phyloP scores from a whole-genome alignment of 2,797 vertebrate species.

The Gymnothorax reevesii region DNA sequence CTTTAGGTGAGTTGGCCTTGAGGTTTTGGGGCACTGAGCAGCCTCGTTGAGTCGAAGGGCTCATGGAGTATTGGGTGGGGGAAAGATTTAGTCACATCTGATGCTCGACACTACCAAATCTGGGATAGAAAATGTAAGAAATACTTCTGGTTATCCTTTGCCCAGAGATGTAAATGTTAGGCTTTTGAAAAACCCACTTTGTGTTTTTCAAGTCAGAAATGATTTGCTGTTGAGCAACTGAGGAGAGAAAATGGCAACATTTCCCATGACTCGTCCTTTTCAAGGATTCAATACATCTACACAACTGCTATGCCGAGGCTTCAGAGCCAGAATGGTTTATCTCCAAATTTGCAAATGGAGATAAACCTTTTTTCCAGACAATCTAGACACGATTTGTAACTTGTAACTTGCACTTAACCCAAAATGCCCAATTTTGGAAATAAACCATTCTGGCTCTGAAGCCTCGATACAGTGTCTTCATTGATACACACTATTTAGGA shows the following conservation, averaged over 20 bases:
- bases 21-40: not conserved
- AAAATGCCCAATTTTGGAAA: too few species aligned
- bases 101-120: not conserved
- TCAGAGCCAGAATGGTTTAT: too few species aligned
- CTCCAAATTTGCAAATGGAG: too few species aligned
- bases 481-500: too few species aligned
- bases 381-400: too few species aligned
- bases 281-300: too few species aligned
- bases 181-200: slow-evolving; percentile 32
- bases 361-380: too few species aligned
- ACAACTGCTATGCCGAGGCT: too few species aligned
- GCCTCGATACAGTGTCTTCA: too few species aligned
- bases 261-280: too few species aligned
- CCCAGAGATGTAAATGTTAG: slow-evolving; percentile 42
- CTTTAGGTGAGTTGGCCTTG: not conserved
- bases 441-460: too few species aligned
- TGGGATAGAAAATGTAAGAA: not conserved
- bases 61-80: not conserved
- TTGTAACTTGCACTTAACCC: too few species aligned
- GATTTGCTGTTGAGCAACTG: not conserved
- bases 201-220: not conserved
- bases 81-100: not conserved
- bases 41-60: not conserved
- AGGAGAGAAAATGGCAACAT: not conserved
- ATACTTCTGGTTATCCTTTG: slow-evolving; percentile 22